These are phyloP conservation scores for Notospermus geniculatus DNA, from an alignment of 1,140 invertebrate species.

Conservation along the genomic window DNA sequence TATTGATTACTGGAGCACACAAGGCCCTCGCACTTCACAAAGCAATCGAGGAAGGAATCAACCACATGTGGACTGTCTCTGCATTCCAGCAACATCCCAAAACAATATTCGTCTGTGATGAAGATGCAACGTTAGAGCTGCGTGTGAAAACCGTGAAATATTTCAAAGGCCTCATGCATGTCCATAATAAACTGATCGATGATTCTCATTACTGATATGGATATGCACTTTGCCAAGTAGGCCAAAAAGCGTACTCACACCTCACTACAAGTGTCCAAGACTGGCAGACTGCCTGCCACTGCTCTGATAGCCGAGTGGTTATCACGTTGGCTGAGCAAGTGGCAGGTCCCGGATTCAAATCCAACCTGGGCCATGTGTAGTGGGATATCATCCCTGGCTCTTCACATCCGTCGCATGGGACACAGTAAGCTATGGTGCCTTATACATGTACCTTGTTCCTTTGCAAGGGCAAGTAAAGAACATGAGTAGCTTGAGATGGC, in stretches of 20 bases:
- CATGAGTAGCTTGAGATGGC: too few species aligned
- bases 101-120: slow-evolving; percentile 89
- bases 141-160: slow-evolving; percentile 99
- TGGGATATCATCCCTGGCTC: too few species aligned
- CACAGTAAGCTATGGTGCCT: too few species aligned
- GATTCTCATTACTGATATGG: too few species aligned
- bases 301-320: too few species aligned
- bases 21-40: slow-evolving; percentile 96
- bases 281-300: background rate
- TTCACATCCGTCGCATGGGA: too few species aligned
- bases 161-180: slow-evolving; percentile 73
- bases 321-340: too few species aligned
- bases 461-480: too few species aligned
- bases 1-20: slow-evolving; percentile 95
- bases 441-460: too few species aligned
- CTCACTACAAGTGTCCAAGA: background rate
- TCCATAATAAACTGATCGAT: slow-evolving; percentile 58
- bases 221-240: background rate
- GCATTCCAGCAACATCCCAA: slow-evolving; percentile 79
- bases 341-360: too few species aligned
- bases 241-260: background rate
- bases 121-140: slow-evolving; percentile 95
- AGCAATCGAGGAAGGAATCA: slow-evolving; percentile 94
- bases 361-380: too few species aligned
- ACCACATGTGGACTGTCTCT: slow-evolving; percentile 99